A percentile compares a stretch with the other conserved stretches of the same genome.
Evolutionary conservation across 2,888 invertebrate genomes (phyloP).

Genomic region (Lapara coniferarum): DNA sequence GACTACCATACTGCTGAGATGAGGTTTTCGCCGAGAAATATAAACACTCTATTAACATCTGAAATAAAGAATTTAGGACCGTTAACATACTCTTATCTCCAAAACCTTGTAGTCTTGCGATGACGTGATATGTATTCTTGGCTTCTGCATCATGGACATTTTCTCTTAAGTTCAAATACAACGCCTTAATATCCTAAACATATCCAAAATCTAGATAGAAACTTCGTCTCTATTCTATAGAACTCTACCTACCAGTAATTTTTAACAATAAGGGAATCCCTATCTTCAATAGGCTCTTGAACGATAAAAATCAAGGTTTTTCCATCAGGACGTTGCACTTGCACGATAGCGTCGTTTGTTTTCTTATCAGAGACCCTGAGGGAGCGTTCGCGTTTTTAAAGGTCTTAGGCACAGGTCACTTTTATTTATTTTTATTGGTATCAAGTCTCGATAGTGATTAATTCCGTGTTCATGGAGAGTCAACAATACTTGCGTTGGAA

Average conservation of each 20-base stretch:
- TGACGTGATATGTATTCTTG: too few relatives aligned
- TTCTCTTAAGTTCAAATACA: too few relatives aligned
- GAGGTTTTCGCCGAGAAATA: neutral
- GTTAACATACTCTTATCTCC: neutral
- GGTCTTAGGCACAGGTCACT: constrained; percentile 46
- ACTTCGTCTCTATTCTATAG: neutral
- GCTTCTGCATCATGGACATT: too few relatives aligned
- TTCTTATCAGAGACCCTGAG: constrained; percentile 71
- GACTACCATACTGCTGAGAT: neutral
- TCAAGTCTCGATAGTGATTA: constrained; percentile 26
- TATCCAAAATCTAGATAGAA: neutral
- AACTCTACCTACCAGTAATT: too few relatives aligned
- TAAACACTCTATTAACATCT: neutral
- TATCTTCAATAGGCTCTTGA: constrained; percentile 1
- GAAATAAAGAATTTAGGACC: neutral
- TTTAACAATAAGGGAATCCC: neutral
- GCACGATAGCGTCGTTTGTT: constrained; percentile 59
- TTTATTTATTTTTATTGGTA: constrained; percentile 40
- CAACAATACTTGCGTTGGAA: too few relatives aligned
- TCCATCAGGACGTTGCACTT: constrained; percentile 38
- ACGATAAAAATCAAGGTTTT: constrained; percentile 52
- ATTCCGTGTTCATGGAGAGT: too few relatives aligned
- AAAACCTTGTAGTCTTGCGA: neutral
- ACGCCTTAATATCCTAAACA: neutral
- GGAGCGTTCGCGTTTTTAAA: constrained; percentile 68